These are phyloP conservation scores for Tolmerus cingulatus DNA, from an alignment of 2,888 invertebrate genomes.

Conservation along the genomic window DNA sequence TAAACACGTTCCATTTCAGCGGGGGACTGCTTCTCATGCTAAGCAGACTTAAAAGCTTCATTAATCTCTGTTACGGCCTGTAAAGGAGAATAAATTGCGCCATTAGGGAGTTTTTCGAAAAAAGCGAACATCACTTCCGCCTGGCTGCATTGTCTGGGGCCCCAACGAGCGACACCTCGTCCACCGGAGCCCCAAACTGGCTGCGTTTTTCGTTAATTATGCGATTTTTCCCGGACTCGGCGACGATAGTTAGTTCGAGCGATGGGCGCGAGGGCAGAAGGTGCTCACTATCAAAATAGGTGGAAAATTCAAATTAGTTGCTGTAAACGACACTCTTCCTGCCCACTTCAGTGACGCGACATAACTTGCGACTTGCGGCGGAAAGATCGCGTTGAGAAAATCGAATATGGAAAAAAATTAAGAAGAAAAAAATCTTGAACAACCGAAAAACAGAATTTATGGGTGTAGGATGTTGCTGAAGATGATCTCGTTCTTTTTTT, in stretches of 20 bases:
- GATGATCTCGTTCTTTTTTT: neutral
- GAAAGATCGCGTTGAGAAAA: neutral
- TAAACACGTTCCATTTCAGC: slow-evolving; percentile 13
- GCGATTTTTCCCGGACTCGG: neutral
- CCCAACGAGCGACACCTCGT: neutral
- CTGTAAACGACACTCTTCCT: neutral
- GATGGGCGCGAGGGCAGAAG: neutral
- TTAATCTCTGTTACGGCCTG: slow-evolving; percentile 21
- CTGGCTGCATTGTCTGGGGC: neutral
- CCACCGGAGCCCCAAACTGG: neutral
- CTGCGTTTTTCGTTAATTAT: neutral
- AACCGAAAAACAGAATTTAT: neutral
- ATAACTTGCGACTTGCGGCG: neutral
- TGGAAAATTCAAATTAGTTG: slow-evolving; percentile 18
- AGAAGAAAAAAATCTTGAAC: neutral
- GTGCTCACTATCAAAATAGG: neutral
- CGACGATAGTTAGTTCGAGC: neutral
- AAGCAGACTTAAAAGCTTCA: slow-evolving; percentile 14
- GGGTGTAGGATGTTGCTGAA: neutral
- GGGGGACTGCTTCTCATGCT: neutral
- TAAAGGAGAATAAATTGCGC: slow-evolving; percentile 32
- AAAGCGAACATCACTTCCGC: slow-evolving; percentile 13
- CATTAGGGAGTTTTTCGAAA: slow-evolving; percentile 13
- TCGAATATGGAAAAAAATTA: neutral
- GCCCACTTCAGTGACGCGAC: neutral